Evolutionary conservation across 1,140 invertebrate genomes (phyloP).

Genomic region (Ceratitis capitata): DNA sequence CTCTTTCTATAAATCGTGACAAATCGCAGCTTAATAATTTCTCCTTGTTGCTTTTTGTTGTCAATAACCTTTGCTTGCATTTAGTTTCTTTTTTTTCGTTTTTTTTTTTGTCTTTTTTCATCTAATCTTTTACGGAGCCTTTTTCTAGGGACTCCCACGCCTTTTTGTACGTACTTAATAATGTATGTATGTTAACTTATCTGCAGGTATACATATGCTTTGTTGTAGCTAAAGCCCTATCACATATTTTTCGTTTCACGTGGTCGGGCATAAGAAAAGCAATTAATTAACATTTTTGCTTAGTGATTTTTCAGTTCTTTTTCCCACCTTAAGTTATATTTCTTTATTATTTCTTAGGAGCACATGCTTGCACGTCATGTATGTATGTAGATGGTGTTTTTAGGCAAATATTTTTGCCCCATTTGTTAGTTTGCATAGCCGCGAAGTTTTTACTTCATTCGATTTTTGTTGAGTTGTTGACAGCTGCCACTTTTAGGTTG

Average conservation of each 20-base stretch:
- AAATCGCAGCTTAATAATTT: not conserved
- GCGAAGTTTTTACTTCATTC: not conserved
- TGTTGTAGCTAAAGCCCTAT: not conserved
- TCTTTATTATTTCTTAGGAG: not conserved
- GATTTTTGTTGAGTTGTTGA: not conserved
- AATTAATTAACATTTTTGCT: constrained; percentile 2
- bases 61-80: not conserved
- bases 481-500: constrained; percentile 29
- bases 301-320: constrained; percentile 13
- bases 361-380: not conserved
- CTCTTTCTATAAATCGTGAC: not conserved
- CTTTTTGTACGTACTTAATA: not conserved
- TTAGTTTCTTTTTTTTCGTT: not conserved
- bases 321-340: not conserved
- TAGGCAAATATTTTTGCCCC: not conserved
- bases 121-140: no score
- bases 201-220: no score
- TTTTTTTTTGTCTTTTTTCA: not conserved
- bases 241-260: not conserved
- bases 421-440: not conserved
- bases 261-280: not conserved
- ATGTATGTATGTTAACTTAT: no score
- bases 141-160: not conserved
- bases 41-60: not conserved
- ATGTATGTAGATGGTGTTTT: not conserved